Percentiles rank a stretch among this genome's conserved stretches.
Conservation (phyloP, 2,797 vertebrate species). For the Pseudocheirus occidentalis region DNA sequence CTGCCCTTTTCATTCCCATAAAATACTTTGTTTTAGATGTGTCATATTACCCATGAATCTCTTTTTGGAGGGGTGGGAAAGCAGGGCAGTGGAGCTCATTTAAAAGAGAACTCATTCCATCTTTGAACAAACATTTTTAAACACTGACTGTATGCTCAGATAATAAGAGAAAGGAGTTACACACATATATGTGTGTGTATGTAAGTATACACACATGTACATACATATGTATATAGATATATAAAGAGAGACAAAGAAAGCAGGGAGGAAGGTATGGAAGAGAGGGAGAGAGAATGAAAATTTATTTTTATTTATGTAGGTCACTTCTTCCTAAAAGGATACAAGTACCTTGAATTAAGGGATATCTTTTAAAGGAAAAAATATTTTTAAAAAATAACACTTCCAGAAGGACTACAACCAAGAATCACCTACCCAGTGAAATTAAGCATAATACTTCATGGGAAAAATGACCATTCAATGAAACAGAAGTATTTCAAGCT, state of each 20-base stretch:
- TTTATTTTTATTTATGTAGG: not conserved
- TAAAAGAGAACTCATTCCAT: not conserved
- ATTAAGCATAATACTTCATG: no score
- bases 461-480: no score
- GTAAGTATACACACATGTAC: not conserved
- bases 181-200: no score
- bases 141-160: not conserved
- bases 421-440: no score
- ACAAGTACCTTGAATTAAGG: not conserved
- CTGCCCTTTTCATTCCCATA: not conserved
- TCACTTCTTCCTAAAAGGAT: not conserved
- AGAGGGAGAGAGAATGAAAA: not conserved
- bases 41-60: not conserved
- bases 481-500: no score
- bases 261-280: fast-evolving
- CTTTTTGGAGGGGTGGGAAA: not conserved
- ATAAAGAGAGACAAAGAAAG: no score
- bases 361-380: not conserved
- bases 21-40: not conserved
- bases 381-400: not conserved
- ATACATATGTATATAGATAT: not conserved
- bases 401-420: not conserved
- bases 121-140: not conserved
- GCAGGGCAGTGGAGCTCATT: not conserved
- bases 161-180: not conserved